Evolutionary conservation across 2,888 invertebrate genomes (phyloP), one percentile per base, ranked within the genome.

Genomic region (Siphlonurus alternatus): DNA sequence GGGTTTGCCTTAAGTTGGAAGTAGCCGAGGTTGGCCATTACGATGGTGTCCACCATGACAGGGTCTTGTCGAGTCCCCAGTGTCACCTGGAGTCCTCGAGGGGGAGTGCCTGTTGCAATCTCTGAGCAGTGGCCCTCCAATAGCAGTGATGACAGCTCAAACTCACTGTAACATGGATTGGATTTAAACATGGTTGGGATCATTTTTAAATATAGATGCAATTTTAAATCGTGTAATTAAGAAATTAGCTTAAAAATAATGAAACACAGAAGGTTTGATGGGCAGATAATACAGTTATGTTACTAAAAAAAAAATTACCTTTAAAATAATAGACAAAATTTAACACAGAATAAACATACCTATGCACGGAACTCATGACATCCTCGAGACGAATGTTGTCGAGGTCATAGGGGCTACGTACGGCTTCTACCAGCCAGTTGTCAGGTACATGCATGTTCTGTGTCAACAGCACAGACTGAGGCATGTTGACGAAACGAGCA

Each of bases 11-110:
- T 98, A 25, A 99, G 79, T 78, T 95, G 94, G 80, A 99, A 98
- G 77, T 99, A 99, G 18, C 99, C 99, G 70, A 99, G 81, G 78
- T 99, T 99, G 3, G 98, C 98, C 99, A 99, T 99, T n/a, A 99
- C 98, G 70, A 98, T 98, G 20, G 99, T 99, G 76, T 99, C 99
- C 69, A 92, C 89, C 69, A 86, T 81, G 3, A 87, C 83, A 0
- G 89, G 87, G 65, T 83, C 79, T n/a, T 80, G 81, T 67, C 87
- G 84, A 0, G 93, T 90, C 59, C 96, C 96, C 61, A 99, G 79
- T 2, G 91, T 89, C 66, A 99, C 88, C 78, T 99, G 99, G n/a
- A 99, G 80, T 0, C 99, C 99, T 68, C 98, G 81, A 0, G 99
- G 98, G 0, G 97, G 97, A 69, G 94, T 93, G 63, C 94, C 94